A percentile compares a stretch with the other conserved stretches of the same genome.
Conservation (phyloP, 2,888 invertebrate genomes). For the Phasia obesa region DNA sequence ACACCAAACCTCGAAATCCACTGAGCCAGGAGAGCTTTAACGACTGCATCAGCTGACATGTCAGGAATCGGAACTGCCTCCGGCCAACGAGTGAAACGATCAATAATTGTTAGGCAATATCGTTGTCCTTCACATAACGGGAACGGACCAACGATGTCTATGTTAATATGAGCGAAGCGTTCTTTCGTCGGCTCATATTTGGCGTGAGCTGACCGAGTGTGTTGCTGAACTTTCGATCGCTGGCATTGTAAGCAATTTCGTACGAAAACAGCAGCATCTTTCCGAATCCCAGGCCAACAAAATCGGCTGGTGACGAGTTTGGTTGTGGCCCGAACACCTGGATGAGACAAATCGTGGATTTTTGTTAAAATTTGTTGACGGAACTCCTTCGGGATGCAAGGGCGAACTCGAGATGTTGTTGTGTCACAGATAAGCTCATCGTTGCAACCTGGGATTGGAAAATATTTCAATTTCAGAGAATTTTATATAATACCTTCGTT, state of each 20-base stretch:
- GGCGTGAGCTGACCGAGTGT: neutral
- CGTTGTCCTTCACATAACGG: no score
- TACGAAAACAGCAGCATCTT: neutral
- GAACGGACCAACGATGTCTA: no score
- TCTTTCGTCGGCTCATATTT: constrained; percentile 7
- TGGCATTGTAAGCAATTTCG: constrained; percentile 11
- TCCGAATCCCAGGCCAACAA: neutral
- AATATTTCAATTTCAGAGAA: neutral
- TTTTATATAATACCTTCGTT: no score
- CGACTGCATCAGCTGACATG: no score
- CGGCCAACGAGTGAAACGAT: no score
- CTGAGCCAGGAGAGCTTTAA: no score
- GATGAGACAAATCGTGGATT: neutral
- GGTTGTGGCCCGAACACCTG: no score
- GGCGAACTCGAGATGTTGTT: neutral
- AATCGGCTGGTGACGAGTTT: neutral
- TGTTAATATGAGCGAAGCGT: no score
- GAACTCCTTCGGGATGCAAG: neutral
- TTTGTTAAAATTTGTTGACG: neutral
- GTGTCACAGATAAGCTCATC: neutral
- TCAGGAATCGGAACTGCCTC: no score
- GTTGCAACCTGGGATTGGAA: constrained; percentile 1
- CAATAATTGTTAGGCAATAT: no score
- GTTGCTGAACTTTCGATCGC: constrained; percentile 1
- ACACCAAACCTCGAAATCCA: neutral